Evolutionary conservation across 92 coral and sea anemone genomes (phyloP).

Genomic region (Phenganax marumi): DNA sequence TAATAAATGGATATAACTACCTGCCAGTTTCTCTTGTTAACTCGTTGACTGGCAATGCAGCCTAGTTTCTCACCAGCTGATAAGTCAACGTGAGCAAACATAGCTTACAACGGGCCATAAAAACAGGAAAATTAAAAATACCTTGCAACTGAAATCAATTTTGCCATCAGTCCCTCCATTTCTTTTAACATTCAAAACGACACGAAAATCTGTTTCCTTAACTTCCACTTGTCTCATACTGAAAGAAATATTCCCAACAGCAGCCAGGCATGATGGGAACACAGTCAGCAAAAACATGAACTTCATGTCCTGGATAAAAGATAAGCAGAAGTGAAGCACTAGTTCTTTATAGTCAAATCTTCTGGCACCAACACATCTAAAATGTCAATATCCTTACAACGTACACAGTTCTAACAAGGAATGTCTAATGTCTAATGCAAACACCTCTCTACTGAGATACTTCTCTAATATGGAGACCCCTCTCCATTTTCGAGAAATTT

Average conservation of each 20-base stretch:
- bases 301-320: constrained; percentile 5
- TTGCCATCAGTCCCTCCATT: constrained; percentile 59
- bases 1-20: no score
- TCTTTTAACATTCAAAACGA: constrained; percentile 59
- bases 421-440: no score
- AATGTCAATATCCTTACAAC: no score
- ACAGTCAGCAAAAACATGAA: constrained; percentile 36
- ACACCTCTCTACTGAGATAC: no score
- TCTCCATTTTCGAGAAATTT: no score
- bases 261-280: constrained; percentile 45
- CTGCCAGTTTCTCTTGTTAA: no score
- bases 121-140: constrained; percentile 14
- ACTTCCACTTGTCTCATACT: constrained; percentile 29
- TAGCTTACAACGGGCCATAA: neutral
- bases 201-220: constrained; percentile 35
- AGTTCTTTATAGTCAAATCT: no score
- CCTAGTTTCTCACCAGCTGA: neutral
- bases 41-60: no score
- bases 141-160: constrained; percentile 63
- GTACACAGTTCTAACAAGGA: no score
- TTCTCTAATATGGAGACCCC: no score
- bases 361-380: no score
- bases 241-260: constrained; percentile 63
- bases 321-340: neutral
- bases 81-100: neutral